Evolutionary conservation across 2,888 invertebrate species (phyloP).

Genomic region (Neria commutata): DNA sequence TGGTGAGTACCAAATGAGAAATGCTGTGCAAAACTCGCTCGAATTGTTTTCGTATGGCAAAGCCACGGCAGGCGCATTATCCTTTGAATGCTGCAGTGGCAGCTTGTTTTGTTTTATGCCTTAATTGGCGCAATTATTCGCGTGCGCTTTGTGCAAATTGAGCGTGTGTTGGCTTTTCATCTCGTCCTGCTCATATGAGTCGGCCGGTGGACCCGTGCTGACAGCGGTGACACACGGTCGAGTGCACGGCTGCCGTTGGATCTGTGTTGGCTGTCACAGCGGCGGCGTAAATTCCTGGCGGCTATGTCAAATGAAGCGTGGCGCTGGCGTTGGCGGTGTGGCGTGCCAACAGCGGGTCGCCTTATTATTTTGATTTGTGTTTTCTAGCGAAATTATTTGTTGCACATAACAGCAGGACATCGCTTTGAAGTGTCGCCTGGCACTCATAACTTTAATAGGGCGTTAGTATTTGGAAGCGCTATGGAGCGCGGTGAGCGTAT

Average conservation of each 20-base stretch:
- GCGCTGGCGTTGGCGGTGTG: constrained; percentile 36
- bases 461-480: too few species aligned
- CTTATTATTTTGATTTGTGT: constrained; percentile 8
- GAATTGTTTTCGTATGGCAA: background rate
- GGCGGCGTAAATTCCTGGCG: constrained; percentile 40
- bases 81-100: background rate
- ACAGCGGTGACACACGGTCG: constrained; percentile 1
- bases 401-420: constrained; percentile 42
- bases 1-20: constrained; percentile 68
- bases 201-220: background rate
- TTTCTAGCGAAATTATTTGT: constrained; percentile 13
- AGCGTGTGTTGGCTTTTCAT: constrained; percentile 47
- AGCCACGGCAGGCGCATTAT: background rate
- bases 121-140: constrained; percentile 53
- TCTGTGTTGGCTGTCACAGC: constrained; percentile 23
- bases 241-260: background rate
- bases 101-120: constrained; percentile 10
- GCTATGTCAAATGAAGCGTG: constrained; percentile 54
- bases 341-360: constrained; percentile 1
- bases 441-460: too few species aligned
- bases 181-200: constrained; percentile 9
- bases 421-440: constrained; percentile 17
- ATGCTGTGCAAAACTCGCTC: background rate
- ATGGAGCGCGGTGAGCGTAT: too few species aligned
- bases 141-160: constrained; percentile 43